A percentile compares a stretch with the other conserved stretches of the same genome.
phyloP scores from a whole-genome alignment of 2,797 vertebrate species.

The Xiphorhynchus erythropygius region DNA sequence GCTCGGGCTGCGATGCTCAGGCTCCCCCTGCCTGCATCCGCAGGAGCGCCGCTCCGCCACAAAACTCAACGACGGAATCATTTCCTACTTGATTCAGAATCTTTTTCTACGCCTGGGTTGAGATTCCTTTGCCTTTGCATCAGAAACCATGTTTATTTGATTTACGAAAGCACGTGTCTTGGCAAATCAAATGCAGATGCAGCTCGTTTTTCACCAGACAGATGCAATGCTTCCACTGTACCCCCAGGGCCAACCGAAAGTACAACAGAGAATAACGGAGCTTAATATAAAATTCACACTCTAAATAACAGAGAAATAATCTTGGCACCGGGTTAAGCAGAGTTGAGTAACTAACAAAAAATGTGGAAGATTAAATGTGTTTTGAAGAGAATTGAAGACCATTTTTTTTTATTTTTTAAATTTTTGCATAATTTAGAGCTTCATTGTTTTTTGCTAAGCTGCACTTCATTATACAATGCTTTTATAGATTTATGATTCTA shows the following conservation, averaged over 20 bases:
- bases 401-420: neutral
- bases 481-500: neutral
- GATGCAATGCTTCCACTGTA: neutral
- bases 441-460: neutral
- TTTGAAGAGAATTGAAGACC: neutral
- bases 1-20: neutral
- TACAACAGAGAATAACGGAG: neutral
- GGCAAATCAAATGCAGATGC: neutral
- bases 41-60: neutral
- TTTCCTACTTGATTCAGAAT: neutral
- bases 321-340: neutral
- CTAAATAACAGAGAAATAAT: neutral
- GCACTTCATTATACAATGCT: neutral
- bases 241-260: neutral
- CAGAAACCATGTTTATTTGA: neutral
- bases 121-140: neutral
- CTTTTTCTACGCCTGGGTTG: neutral
- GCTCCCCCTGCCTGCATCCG: constrained; percentile 23
- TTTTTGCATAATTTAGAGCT: neutral
- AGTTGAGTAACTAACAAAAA: neutral
- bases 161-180: neutral
- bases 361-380: neutral
- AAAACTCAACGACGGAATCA: neutral
- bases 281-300: neutral
- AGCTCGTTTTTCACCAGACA: neutral